Evolutionary conservation across 1,140 invertebrate species (phyloP).

Genomic region (Subanguina moxae): DNA sequence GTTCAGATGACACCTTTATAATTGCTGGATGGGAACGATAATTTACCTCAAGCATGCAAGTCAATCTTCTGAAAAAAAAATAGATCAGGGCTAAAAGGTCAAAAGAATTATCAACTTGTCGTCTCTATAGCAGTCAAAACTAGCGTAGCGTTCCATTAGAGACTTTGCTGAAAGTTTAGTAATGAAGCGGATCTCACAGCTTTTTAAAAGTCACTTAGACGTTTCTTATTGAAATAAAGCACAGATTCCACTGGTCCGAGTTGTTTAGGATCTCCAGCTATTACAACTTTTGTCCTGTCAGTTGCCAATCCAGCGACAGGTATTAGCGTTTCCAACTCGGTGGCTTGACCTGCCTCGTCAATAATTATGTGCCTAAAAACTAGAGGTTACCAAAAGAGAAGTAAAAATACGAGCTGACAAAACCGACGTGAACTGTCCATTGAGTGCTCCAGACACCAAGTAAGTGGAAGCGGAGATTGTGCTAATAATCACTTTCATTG

Average conservation of each 20-base stretch:
- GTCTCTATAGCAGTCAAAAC: neutral
- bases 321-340: constrained; percentile 33
- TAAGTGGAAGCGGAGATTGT: constrained; percentile 32
- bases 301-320: constrained; percentile 29
- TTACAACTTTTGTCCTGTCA: constrained; percentile 64
- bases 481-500: constrained; percentile 28
- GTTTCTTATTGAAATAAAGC: constrained; percentile 63
- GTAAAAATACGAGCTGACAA: neutral
- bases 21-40: constrained; percentile 38
- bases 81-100: constrained; percentile 2
- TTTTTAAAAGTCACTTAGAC: constrained; percentile 63
- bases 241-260: constrained; percentile 76
- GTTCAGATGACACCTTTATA: constrained; percentile 28
- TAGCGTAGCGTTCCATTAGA: constrained; percentile 27
- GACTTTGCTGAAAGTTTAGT: constrained; percentile 16
- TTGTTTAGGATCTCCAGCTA: constrained; percentile 86
- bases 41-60: constrained; percentile 27
- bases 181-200: no score
- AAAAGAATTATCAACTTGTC: constrained; percentile 23
- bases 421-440: constrained; percentile 21
- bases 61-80: constrained; percentile 24
- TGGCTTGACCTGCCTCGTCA: constrained; percentile 39
- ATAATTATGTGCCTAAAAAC: constrained; percentile 42
- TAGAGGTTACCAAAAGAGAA: no score
- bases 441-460: constrained; percentile 5